A percentile compares a stretch with the other conserved stretches of the same genome.
Evolutionary conservation across 2,888 invertebrate genomes (phyloP).

Genomic region (Dyspetes luteomarginatus): DNA sequence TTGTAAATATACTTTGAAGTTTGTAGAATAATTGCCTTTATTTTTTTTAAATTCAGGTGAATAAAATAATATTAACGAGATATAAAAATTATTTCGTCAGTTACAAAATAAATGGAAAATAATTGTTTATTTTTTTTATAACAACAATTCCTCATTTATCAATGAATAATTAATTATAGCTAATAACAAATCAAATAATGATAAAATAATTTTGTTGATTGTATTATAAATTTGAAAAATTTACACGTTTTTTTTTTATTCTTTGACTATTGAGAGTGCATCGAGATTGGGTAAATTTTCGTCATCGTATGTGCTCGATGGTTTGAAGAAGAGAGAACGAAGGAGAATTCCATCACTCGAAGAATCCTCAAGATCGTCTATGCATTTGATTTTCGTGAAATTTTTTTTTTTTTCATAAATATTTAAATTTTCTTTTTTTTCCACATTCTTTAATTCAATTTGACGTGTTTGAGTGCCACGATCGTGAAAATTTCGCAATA

Average conservation of each 20-base stretch:
- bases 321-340: conserved; percentile 73
- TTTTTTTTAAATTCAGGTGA: too few species aligned
- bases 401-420: conserved; percentile 16
- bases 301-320: conserved; percentile 68
- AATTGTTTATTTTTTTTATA: too few species aligned
- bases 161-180: too few species aligned
- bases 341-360: conserved; percentile 71
- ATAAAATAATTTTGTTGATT: neutral
- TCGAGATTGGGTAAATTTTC: conserved; percentile 62
- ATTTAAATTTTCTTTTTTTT: conserved; percentile 23
- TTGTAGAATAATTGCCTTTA: too few species aligned
- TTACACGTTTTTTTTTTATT: neutral
- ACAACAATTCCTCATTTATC: too few species aligned
- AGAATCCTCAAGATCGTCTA: conserved; percentile 71
- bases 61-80: too few species aligned
- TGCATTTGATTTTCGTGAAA: conserved; percentile 64
- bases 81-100: too few species aligned
- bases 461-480: conserved; percentile 55
- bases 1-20: too few species aligned
- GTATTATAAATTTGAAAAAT: neutral
- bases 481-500: conserved; percentile 37
- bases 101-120: too few species aligned
- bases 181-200: too few species aligned
- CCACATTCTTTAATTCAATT: neutral
- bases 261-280: conserved; percentile 43